Conservation (phyloP, 2,888 invertebrate species). For the Caenorhabditis sulstoni region DNA sequence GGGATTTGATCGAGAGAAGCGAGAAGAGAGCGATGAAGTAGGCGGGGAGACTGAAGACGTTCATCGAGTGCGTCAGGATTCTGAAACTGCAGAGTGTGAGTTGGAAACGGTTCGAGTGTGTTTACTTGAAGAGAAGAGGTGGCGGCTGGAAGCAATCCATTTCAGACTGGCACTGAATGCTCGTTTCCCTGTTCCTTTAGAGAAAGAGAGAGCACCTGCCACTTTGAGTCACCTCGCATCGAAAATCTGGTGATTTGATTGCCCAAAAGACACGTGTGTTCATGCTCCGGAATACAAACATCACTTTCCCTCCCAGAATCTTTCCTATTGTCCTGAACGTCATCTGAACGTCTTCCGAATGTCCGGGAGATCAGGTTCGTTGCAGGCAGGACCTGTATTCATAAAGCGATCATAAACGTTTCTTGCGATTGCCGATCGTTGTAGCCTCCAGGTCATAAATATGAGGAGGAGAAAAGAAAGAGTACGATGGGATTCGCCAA, state of each 20-base stretch:
- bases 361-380: constrained; percentile 30
- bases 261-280: too few species aligned
- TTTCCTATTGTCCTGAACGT: too few species aligned
- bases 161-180: background rate
- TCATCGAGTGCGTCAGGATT: constrained; percentile 5
- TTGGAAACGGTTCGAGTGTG: background rate
- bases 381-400: constrained; percentile 9
- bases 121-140: background rate
- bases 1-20: constrained; percentile 14
- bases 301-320: too few species aligned
- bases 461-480: constrained; percentile 13
- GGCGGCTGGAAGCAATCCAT: constrained; percentile 25
- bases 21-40: constrained; percentile 13
- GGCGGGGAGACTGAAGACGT: constrained; percentile 9
- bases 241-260: too few species aligned
- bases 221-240: too few species aligned
- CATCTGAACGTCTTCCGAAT: too few species aligned
- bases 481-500: background rate
- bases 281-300: too few species aligned
- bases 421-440: constrained; percentile 31
- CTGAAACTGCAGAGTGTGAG: background rate
- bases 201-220: too few species aligned
- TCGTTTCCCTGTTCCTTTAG: too few species aligned
- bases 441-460: constrained; percentile 43
- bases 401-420: constrained; percentile 43